These are phyloP conservation scores for Callinectes sapidus DNA, from an alignment of 2,888 invertebrate genomes.

Conservation along the genomic window DNA sequence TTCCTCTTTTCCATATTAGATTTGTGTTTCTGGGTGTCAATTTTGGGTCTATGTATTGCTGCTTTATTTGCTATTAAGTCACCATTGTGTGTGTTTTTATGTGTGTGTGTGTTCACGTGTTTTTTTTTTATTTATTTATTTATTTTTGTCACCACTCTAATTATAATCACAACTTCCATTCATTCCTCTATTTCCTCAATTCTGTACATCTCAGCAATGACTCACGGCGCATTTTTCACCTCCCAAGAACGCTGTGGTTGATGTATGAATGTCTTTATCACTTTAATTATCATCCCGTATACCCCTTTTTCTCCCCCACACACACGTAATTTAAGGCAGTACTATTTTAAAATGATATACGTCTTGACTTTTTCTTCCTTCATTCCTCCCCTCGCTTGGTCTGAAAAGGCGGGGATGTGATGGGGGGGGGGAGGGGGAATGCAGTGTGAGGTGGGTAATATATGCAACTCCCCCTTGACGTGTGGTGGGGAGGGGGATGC, in stretches of 20 bases:
- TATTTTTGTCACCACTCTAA: too few relatives aligned
- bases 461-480: neutral
- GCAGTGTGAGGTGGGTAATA: neutral
- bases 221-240: neutral
- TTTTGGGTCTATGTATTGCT: too few relatives aligned
- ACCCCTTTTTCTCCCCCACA: neutral
- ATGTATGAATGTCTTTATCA: neutral
- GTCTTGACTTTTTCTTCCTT: neutral
- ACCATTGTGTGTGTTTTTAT: too few relatives aligned
- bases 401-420: neutral
- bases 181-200: too few relatives aligned
- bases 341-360: neutral
- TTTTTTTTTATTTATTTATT: too few relatives aligned
- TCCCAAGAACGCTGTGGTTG: neutral
- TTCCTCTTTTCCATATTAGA: neutral
- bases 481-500: neutral
- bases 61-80: too few relatives aligned
- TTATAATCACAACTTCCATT: too few relatives aligned
- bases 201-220: neutral
- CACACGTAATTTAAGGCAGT: neutral
- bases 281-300: neutral
- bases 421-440: too few relatives aligned
- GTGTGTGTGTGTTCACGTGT: too few relatives aligned
- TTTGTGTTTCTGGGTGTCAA: neutral
- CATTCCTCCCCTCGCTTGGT: neutral